phyloP scores from a whole-genome alignment of 2,113 vertebrate genomes.

The Upupa epops region DNA sequence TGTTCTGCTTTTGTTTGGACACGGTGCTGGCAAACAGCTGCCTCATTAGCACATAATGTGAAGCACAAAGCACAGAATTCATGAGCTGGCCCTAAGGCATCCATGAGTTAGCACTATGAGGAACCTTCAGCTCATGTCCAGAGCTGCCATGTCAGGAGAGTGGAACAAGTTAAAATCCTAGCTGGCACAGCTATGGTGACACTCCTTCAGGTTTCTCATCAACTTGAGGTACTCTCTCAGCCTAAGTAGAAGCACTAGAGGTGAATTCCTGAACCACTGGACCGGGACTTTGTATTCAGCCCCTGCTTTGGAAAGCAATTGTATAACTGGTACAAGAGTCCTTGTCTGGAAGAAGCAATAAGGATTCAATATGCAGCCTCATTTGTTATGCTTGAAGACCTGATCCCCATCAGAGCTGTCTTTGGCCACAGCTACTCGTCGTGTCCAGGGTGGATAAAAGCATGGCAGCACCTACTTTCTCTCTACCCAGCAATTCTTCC shows the following conservation, averaged over 20 bases:
- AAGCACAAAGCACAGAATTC: background rate
- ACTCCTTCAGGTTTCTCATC: background rate
- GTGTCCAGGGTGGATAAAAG: background rate
- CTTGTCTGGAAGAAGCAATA: background rate
- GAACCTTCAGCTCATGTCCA: background rate
- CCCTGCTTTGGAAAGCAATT: background rate
- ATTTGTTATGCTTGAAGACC: background rate
- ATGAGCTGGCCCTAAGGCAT: background rate
- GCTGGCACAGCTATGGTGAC: background rate
- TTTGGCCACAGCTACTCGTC: background rate
- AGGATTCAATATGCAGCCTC: background rate
- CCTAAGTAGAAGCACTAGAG: background rate
- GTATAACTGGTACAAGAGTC: background rate
- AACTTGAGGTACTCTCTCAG: background rate
- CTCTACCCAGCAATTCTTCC: background rate
- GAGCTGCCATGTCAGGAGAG: background rate
- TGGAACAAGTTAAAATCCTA: slow-evolving; percentile 1
- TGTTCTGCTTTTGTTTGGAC: background rate
- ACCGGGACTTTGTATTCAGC: background rate
- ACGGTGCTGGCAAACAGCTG: background rate
- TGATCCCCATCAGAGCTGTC: background rate
- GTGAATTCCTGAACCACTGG: background rate
- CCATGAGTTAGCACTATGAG: background rate
- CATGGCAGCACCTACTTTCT: background rate
- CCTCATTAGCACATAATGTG: background rate